Percentiles rank a stretch among this genome's conserved stretches.
phyloP scores from a whole-genome alignment of 2,797 vertebrate genomes.

The Calcarius lapponicus region DNA sequence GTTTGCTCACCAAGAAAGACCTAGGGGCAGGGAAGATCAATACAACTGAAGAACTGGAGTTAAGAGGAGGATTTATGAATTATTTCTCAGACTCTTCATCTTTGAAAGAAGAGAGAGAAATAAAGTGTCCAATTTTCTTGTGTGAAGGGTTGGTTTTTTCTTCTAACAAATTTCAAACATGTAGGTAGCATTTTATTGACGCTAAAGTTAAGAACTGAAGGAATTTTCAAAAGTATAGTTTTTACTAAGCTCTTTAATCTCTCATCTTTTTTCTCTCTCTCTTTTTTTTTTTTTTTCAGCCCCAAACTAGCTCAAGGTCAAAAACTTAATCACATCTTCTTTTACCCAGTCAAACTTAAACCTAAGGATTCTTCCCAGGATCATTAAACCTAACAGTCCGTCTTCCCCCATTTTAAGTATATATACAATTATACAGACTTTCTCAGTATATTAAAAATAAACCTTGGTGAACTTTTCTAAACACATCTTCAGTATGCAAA shows the following conservation, averaged over 20 bases:
- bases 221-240: not conserved
- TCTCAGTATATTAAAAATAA: not conserved
- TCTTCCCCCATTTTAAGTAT: not conserved
- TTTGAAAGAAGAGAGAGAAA: not conserved
- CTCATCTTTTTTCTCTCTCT: not conserved
- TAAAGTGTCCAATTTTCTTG: not conserved
- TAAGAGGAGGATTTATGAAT: slow-evolving; percentile 40
- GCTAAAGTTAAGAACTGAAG: not conserved
- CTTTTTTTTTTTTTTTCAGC: not conserved
- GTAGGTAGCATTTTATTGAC: not conserved
- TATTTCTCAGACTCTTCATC: slow-evolving; percentile 5
- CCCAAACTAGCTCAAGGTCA: not conserved
- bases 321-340: not conserved
- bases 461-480: not conserved
- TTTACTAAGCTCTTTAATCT: not conserved
- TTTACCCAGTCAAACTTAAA: not conserved
- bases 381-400: not conserved
- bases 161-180: not conserved
- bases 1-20: not conserved
- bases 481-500: not conserved
- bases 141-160: not conserved
- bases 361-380: not conserved
- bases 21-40: slow-evolving; percentile 38
- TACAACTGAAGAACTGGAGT: not conserved
- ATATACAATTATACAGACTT: not conserved